These are phyloP conservation scores for Luperina testacea DNA, from an alignment of 2,888 invertebrate species.

Conservation along the genomic window DNA sequence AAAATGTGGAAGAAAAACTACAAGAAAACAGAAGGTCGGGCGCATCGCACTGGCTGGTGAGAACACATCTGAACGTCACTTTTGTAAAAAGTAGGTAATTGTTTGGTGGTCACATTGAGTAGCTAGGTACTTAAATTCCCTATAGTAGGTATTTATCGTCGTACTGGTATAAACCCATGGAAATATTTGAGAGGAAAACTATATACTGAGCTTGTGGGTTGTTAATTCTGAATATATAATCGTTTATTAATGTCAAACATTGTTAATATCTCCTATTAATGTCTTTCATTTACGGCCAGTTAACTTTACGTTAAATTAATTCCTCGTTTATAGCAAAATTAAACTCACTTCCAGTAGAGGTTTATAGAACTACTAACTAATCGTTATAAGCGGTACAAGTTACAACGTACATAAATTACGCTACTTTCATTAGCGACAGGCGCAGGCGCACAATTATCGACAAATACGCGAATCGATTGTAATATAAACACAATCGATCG, in stretches of 20 bases:
- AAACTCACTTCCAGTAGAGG: conserved; percentile 7
- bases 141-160: neutral
- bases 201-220: neutral
- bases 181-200: neutral
- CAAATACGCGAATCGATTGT: conserved; percentile 47
- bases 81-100: conserved; percentile 2
- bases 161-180: too few species aligned
- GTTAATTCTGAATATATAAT: neutral
- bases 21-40: conserved; percentile 38
- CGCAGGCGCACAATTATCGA: conserved; percentile 39
- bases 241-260: neutral
- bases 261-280: neutral
- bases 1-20: conserved; percentile 32
- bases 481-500: conserved; percentile 47
- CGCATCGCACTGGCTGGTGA: conserved; percentile 11
- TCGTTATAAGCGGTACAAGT: conserved; percentile 4
- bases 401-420: conserved; percentile 35
- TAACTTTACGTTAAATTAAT: conserved; percentile 5
- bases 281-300: neutral
- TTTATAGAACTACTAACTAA: conserved; percentile 2
- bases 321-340: conserved; percentile 2
- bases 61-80: neutral
- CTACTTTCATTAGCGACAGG: conserved; percentile 49
- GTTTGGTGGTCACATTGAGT: neutral
- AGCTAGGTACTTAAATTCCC: neutral